These are phyloP conservation scores for Lithophane socia DNA, from an alignment of 2,888 invertebrate species.

Conservation along the genomic window DNA sequence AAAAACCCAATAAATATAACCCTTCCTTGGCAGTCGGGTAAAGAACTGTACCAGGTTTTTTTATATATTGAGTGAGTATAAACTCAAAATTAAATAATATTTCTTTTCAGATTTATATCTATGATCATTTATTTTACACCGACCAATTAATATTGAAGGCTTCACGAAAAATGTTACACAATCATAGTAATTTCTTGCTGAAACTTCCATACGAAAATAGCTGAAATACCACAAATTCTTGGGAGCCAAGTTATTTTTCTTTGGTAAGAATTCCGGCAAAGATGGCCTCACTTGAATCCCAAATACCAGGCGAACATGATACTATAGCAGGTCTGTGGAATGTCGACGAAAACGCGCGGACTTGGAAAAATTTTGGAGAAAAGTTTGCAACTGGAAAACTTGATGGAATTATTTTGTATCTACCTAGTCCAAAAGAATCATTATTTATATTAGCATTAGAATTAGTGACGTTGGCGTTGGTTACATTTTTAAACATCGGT, in stretches of 20 bases:
- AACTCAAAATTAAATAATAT: not conserved
- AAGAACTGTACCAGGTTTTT: no score
- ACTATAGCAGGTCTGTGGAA: conserved; percentile 71
- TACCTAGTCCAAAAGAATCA: not conserved
- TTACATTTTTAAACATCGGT: not conserved
- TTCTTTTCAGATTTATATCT: not conserved
- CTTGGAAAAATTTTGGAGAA: conserved; percentile 38
- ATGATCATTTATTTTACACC: not conserved
- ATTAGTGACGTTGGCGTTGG: not conserved
- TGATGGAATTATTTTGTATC: not conserved
- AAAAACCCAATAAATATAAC: no score
- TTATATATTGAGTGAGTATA: not conserved
- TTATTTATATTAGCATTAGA: not conserved
- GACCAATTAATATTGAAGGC: not conserved
- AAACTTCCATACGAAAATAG: conserved; percentile 5
- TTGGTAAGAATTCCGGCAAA: conserved; percentile 74
- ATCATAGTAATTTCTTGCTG: not conserved
- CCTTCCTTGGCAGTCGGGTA: no score
- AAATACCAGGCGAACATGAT: conserved; percentile 80
- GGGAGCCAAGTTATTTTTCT: conserved; percentile 45
- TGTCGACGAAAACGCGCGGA: conserved; percentile 69
- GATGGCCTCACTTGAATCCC: conserved; percentile 90
- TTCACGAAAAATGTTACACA: not conserved
- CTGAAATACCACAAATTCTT: conserved; percentile 45
- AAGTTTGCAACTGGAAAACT: conserved; percentile 17